These are phyloP conservation scores for Pachydiplax longipennis DNA, from an alignment of 2,888 invertebrate species.

Conservation along the genomic window DNA sequence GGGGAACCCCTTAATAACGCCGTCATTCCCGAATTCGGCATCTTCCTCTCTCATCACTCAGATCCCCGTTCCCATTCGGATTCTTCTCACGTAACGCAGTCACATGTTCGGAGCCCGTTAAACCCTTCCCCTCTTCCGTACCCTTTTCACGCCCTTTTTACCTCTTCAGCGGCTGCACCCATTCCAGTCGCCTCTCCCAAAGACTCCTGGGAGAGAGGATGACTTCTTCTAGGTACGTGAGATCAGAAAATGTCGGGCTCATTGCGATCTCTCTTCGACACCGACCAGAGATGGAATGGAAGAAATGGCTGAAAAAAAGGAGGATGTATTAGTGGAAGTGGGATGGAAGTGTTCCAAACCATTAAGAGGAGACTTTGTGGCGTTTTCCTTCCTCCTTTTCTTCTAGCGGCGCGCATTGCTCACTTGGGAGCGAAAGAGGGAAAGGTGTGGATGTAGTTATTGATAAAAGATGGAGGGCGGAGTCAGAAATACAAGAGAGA, in stretches of 20 bases:
- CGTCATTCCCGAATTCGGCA: not conserved
- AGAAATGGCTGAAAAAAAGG: too few relatives aligned
- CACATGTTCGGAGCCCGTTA: not conserved
- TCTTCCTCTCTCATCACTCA: not conserved
- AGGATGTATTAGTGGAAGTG: too few relatives aligned
- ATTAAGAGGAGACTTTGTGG: not conserved
- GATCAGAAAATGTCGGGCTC: not conserved
- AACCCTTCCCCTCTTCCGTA: not conserved
- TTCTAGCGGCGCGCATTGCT: not conserved
- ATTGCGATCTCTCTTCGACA: not conserved
- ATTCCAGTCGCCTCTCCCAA: not conserved
- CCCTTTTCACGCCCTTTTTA: not conserved
- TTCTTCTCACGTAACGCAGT: not conserved
- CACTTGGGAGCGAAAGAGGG: not conserved
- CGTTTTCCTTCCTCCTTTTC: not conserved
- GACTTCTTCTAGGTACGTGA: not conserved
- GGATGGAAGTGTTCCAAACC: not conserved
- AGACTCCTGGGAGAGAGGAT: not conserved
- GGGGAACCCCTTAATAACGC: not conserved
- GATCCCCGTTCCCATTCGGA: not conserved
- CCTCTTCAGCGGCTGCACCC: not conserved
- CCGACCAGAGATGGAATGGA: too few relatives aligned
- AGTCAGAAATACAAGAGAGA: not conserved
- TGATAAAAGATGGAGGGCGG: not conserved
- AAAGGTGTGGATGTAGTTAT: not conserved